Evolutionary conservation across 2,113 vertebrate genomes (phyloP).

Genomic region (Ovis aries): ARS-UI_Ramb_v3.0 NC_056057.1:94783001-94783500

Average conservation of each 20-base stretch:
- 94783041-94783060: not conserved
- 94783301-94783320: not conserved
- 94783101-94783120: not conserved
- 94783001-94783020: not conserved
- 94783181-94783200: not conserved
- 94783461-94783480: not conserved
- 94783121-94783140: not conserved
- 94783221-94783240: not conserved
- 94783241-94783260: not conserved
- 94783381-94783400: fast-evolving
- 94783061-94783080: not conserved
- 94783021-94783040: not conserved
- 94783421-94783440: not conserved
- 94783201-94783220: not conserved
- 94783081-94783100: not conserved
- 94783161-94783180: not conserved
- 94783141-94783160: not conserved
- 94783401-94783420: not conserved
- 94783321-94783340: not conserved
- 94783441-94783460: not conserved
- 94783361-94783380: fast-evolving
- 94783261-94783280: not conserved
- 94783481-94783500: conserved; percentile 50
- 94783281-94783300: not conserved
- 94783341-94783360: not conserved